Base-by-base conservation (phyloP, 1,140 invertebrate species). In the Eriosoma lanigerum region DNA sequence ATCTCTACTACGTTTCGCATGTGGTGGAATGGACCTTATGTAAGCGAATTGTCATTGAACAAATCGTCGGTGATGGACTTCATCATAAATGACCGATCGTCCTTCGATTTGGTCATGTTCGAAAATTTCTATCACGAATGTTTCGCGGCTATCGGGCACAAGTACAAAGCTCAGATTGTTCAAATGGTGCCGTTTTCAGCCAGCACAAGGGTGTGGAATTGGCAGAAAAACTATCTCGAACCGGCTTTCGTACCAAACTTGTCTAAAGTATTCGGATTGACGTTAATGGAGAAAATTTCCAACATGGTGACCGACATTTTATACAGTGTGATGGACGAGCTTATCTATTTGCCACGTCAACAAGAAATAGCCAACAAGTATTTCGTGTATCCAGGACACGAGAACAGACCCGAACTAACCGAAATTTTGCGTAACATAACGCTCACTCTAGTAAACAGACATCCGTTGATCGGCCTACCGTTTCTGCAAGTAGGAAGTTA, bases 371-470 rank as follows among this genome's bases (percentile, higher is more conserved):
- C 78, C 64, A 50, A 70, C n/a, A 81, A 81, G 9, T 81, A 82
- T 29, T 81, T 84, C 38, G 82, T 70, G 6, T 84, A 83, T 54
- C 75, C 62, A n/a, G 83, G 82, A 6, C 81, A 73, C 29, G 81
- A 83, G 32, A 56, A 17, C n/a, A 70, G 82, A 21, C 83, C 83
- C 8, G 24, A 62, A 6, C 68, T 84, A 17, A 17, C 29, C 10
- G 70, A 84, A 6, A 73, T 84, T 66, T 44, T 83, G 38, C 52
- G 58, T 0, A 81, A 83, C 44, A 82, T 84, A 5, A 83, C 82
- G 48, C 82, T 91, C 54, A 82, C 90, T 15, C 82, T 91, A 13
- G 84, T 87, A 0, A 91, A 91, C 84, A 86, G 86, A 19, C 89
- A 91, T 85, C 87, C 87, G 73, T 83, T 86, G 1, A 66, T 90